Base-by-base conservation (phyloP, 1,140 invertebrate genomes). In the Anadara kagoshimensis region DNA sequence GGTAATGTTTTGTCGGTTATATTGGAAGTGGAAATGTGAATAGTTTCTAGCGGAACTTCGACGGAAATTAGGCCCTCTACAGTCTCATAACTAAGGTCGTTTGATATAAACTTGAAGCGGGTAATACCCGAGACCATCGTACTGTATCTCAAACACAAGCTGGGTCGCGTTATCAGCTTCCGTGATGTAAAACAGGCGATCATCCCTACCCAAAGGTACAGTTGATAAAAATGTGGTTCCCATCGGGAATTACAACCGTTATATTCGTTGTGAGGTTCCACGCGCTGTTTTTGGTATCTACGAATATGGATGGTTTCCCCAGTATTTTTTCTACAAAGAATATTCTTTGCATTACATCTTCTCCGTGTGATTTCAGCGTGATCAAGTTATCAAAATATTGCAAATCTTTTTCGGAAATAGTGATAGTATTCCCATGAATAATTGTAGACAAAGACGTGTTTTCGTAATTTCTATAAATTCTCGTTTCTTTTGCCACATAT, bases 261-360 rank as follows among this genome's bases (percentile, higher is more conserved):
- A 88, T 78, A 18, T 79, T 79, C 1, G 82, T 78, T n/a, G 75
- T 84, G 22, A 84, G 58, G 20, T 80, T 75, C 79, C 85, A 83
- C 1, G 80, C 75, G 2, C 74, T 75, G 22, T 74, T 68, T 14
- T 72, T 57, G 18, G 57, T 54, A 5, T 74, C 53, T 18, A 76
- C 72, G 5, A 63, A 22, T 24, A 86, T 76, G 20, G 59, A n/a
- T 41, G 81, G 76, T 22, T 78, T 67, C 1, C 59, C 10, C 0
- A 82, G 51, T 14, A 62, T n/a, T 22, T 76, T 73, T 57, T 83
- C 73, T 12, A 79, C 76, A 54, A 62, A 69, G 8, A 85, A 54
- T 1, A 82, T 78, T 44, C 75, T 69, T 41, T 69, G 65, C 20
- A 77, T 68, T 22, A 83, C 14, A 11, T 59, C 29, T 12, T 73